Evolutionary conservation across 2,113 vertebrate genomes (phyloP), one percentile per base, ranked within the genome.

Genomic region (Pantherophis guttatus): DNA sequence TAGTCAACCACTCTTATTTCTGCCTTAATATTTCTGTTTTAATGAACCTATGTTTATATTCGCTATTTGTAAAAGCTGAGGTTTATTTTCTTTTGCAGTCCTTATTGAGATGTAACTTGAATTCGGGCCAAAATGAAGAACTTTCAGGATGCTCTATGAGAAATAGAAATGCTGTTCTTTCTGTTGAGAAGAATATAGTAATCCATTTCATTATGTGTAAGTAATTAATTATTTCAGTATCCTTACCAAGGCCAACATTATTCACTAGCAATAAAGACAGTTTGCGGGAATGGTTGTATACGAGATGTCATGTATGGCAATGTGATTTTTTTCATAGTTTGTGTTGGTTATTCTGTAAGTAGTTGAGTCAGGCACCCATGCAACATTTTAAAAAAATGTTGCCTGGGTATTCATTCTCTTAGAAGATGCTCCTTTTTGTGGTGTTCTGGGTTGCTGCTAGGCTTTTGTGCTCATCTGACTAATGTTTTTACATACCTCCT

Each of bases 211-310:
- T 94, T 33, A 94, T 92, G 94, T 94, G 91, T n/a, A 75, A 57
- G 93, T 93, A 23, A 96, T 92, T 95, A 93, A 94, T 96, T 96
- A 94, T 95, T 95, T 96, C 96, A 87, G 48, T 59, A 95, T 44
- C 91, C 93, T 91, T 92, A 88, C 92, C 85, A 89, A 23, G 89
- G 94, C 94, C 95, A 94, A 85, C 13, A 48, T 92, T 95, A 59
- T 95, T 93, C 94, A 95, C 91, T 57, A 95, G 95, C 94, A 96
- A 9, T 96, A 96, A 97, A 93, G 91, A 95, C 3, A 5, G 92
- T 89, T 95, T 96, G 94, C 93, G 95, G 65, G 29, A 70, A n/a
- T 33, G 29, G 29, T 70, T n/a, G 5, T n/a, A n/a, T 33, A 13
- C n/a, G 65, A 33, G 29, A 17, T 33, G n/a, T 75, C 33, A 75